Base-by-base conservation (phyloP, 2,888 invertebrate genomes). In the Theretra japonica region DNA sequence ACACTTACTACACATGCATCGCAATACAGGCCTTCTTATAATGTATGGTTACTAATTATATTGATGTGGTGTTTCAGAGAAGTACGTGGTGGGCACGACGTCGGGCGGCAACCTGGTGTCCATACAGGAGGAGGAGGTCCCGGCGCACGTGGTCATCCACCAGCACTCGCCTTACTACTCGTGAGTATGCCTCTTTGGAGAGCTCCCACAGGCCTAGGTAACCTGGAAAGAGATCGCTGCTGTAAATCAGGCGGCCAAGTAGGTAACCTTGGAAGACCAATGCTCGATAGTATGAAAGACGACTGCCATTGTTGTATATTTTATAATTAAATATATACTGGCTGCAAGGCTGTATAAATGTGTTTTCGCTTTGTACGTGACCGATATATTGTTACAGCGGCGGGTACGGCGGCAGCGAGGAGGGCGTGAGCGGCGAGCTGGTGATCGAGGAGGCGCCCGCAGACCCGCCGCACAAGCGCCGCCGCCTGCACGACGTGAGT, bases 51-150 rank as follows among this genome's bases (percentile, higher is more conserved):
- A 25, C 15, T 59, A 28, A 28, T 19, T 15, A 41, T 23, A 15
- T 41, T 11, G 21, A 21, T 23, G 5, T 23, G 25, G 11, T 3
- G 68, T 88, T 87, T 1, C 90, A 95, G 95, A 95, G 83, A 95
- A 95, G 82, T 95, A 94, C 85, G 93, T 95, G 81, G 93, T 95
- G 75, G 94, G 94, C 70, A 88, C 94, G 74, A 87, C 88, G 72
- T 80, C 86, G 19, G 93, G 92, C 75, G 93, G 93, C 72, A 92
- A 89, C 80, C 88, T 94, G 87, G 93, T 94, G 62, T 90, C 94
- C 81, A 91, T 94, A 74, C 92, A 93, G 79, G 94, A 94, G 83
- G 94, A 95, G 79, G 93, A 93, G 76, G 88, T 86, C 74, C 88
- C 89, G 65, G 78, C 89, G 79, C 85, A 82, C 83, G 85, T 89